Evolutionary conservation across 2,888 invertebrate genomes (phyloP), one percentile per base, ranked within the genome.

Genomic region (Drosophila emarginata): DNA sequence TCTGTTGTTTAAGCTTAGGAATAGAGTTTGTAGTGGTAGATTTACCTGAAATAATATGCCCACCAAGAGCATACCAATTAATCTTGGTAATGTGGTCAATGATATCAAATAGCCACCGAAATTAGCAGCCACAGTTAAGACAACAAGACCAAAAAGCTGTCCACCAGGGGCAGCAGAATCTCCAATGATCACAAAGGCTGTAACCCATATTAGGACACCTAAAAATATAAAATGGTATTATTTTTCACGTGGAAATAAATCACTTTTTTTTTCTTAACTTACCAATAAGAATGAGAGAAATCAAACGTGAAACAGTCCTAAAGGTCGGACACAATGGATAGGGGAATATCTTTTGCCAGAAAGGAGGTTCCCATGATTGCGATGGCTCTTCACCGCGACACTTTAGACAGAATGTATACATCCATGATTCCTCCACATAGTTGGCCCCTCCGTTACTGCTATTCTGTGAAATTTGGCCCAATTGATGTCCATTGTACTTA

Each of bases 321-420:
- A 96, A 96, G 0, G 96, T 95, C 23, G 97, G 97, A 88, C 97
- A 97, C 89, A 97, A 94, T 18, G 97, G 97, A 87, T 95, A 96
- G 0, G 97, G 97, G 90, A 96, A 97, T 86, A 96, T 91, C 91
- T 94, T 95, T 85, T 95, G 94, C 96, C 96, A 97, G 79, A 95
- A 93, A 0, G 94, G 93, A 14, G 97, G 97, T 90, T 96, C 96
- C 97, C 97, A 97, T 15, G 96, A 95, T 26, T 96, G 94, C 82
- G 93, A 93, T 51, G 93, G 94, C 90, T 96, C 96, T 92, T 95
- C 95, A 80, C 94, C 93, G 79, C 95, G 94, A 92, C 96, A 97
- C 92, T 96, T 95, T 62, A 95, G 92, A 90, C 97, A 97, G 90
- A 96, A 95, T 67, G 95, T 93, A 92, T 95, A 96, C 93, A 96